Evolutionary conservation across 37 sponge, comb jelly and placozoan genomes (phyloP), one percentile per base, ranked within the genome.

Genomic region (Ianthella basta): DNA sequence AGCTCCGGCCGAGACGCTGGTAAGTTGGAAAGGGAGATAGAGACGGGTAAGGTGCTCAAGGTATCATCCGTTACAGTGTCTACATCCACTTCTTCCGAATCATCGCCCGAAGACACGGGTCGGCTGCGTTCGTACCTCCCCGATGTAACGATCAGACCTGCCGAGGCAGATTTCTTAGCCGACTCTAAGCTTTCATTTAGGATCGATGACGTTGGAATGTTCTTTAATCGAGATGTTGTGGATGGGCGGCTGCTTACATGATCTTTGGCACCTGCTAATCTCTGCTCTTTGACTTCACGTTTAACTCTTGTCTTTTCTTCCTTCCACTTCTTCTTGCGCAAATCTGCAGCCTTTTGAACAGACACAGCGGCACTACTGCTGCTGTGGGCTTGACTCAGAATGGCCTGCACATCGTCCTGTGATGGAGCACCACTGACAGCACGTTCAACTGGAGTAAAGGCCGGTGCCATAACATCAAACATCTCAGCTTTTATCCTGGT

Each of bases 1-100:
- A 35, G 32, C 34, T 69, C 35, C 1, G 70, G 10, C 34, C 6
- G 29, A 30, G 27, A 69, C 1, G 35, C 0, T 40, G 20, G 21
- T 10, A 75, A 32, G 35, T 75, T 39, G 35, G 53, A 24, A 75
- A 75, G n/a, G 35, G 44, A 53, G 37, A 75, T 41, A 13, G 78
- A 75, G 24, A 75, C 53, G 0, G 50, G 32, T 19, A 18, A 23
- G 39, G 50, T 40, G 44, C n/a, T 50, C 78, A n/a, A 53, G 53
- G n/a, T n/a, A n/a, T 75, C 50, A 13, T 75, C 78, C 8, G n/a
- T 24, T 36, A 75, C 78, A 40, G 32, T 75, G 32, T 75, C 78
- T 23, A 75, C 78, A 75, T 75, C 78, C 23, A 75, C 40, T 75
- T 75, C 78, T 23, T 40, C 78, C 78, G 35, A 39, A 75, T 75